phyloP scores from a whole-genome alignment of 1,140 invertebrate species.

The Heliothis subflexa region DNA sequence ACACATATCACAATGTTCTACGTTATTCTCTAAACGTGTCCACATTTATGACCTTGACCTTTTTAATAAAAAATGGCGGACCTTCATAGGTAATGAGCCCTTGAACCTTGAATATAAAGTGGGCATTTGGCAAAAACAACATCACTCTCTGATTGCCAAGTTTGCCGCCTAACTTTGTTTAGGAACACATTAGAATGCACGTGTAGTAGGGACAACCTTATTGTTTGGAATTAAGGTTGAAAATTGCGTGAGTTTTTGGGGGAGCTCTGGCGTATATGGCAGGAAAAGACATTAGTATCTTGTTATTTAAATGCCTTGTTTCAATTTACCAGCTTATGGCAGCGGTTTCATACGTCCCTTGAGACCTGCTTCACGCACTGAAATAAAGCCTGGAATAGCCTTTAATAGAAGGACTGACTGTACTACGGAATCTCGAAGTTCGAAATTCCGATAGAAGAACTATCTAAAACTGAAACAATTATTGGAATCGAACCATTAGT shows the following conservation, averaged over 20 bases:
- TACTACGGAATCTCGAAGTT: too few species aligned
- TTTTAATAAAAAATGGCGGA: conserved; percentile 22
- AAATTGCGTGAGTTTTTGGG: background rate
- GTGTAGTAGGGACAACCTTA: background rate
- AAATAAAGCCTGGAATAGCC: too few species aligned
- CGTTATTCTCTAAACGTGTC: conserved; percentile 4
- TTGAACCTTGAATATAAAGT: conserved; percentile 44
- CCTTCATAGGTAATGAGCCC: conserved; percentile 36
- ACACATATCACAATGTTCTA: conserved; percentile 7
- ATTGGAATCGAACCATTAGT: too few species aligned
- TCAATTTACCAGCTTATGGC: background rate
- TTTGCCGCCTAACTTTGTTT: conserved; percentile 24
- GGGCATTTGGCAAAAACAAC: conserved; percentile 40
- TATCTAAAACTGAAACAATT: too few species aligned
- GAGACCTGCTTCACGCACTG: too few species aligned
- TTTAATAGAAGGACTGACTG: too few species aligned
- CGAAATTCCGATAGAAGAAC: too few species aligned
- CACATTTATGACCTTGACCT: conserved; percentile 20
- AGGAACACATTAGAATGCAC: conserved; percentile 16
- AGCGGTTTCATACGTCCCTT: too few species aligned
- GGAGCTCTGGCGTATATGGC: background rate
- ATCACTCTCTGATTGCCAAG: conserved; percentile 38
- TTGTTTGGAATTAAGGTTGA: background rate
- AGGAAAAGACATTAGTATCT: conserved; percentile 14
- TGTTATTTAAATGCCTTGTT: background rate